Percentiles rank a stretch among this genome's conserved stretches.
Evolutionary conservation across 1,140 invertebrate genomes (phyloP).

Genomic region (Drosophila arizonae): DNA sequence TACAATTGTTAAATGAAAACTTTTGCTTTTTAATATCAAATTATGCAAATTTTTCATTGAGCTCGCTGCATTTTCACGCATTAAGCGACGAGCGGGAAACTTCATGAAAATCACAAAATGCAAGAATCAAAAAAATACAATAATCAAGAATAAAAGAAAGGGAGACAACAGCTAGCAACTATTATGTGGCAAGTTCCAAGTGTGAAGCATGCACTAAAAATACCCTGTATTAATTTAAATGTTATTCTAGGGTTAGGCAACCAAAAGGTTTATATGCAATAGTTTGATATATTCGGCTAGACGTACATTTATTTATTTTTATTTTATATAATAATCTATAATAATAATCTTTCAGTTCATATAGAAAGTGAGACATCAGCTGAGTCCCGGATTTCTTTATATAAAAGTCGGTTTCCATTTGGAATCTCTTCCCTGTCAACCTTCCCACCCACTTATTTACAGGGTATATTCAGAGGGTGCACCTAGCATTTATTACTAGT

Average conservation of each 20-base stretch:
- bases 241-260: too few relatives aligned
- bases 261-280: too few relatives aligned
- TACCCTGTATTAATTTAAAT: neutral
- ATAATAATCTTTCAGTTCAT: too few relatives aligned
- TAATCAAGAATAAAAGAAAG: neutral
- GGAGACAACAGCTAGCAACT: slow-evolving; percentile 5
- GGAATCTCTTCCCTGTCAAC: too few relatives aligned
- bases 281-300: too few relatives aligned
- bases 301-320: too few relatives aligned
- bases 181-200: neutral
- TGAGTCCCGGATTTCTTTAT: too few relatives aligned
- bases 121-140: neutral
- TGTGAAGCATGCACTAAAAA: neutral
- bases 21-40: slow-evolving; percentile 69
- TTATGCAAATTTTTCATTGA: slow-evolving; percentile 66
- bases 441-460: neutral
- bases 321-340: too few relatives aligned
- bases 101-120: slow-evolving; percentile 25
- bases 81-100: slow-evolving; percentile 29
- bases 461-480: slow-evolving; percentile 27
- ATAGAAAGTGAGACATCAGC: too few relatives aligned
- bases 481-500: slow-evolving; percentile 62
- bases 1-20: slow-evolving; percentile 73
- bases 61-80: slow-evolving; percentile 46
- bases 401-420: too few relatives aligned